Evolutionary conservation across 2,113 vertebrate species (phyloP).

Genomic region (Mustelus asterias): DNA sequence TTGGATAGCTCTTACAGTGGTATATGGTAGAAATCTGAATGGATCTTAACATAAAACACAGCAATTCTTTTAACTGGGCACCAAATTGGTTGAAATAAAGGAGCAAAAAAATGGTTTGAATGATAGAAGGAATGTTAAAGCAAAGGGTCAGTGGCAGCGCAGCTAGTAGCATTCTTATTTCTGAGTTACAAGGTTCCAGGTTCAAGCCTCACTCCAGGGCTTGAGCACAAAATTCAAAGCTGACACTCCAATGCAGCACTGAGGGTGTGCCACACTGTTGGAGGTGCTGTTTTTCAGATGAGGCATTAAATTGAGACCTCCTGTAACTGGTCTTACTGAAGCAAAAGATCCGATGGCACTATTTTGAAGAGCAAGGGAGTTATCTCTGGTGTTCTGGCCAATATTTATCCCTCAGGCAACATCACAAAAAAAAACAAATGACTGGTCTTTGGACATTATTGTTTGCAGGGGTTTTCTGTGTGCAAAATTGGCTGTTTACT

Average conservation of each 20-base stretch:
- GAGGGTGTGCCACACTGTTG: neutral
- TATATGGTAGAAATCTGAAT: neutral
- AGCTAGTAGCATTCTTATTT: neutral
- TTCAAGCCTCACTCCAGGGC: neutral
- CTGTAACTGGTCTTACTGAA: neutral
- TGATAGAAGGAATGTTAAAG: neutral
- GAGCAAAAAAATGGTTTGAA: neutral
- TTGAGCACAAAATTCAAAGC: neutral
- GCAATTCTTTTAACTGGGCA: neutral
- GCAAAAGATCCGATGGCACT: neutral
- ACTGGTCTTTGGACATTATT: no score
- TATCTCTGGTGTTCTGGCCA: neutral
- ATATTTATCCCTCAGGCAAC: neutral
- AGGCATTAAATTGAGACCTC: no score
- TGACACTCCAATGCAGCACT: neutral
- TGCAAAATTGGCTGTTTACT: neutral
- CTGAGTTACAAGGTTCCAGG: neutral
- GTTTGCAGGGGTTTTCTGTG: neutral
- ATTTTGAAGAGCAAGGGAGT: neutral
- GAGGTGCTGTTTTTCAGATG: no score
- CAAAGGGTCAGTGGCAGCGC: neutral
- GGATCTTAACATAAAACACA: neutral
- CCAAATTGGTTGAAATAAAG: neutral
- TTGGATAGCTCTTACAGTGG: neutral
- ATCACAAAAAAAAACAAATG: no score